phyloP scores from a whole-genome alignment of 2,797 vertebrate genomes.

The Tympanoctomys barrerae region DNA sequence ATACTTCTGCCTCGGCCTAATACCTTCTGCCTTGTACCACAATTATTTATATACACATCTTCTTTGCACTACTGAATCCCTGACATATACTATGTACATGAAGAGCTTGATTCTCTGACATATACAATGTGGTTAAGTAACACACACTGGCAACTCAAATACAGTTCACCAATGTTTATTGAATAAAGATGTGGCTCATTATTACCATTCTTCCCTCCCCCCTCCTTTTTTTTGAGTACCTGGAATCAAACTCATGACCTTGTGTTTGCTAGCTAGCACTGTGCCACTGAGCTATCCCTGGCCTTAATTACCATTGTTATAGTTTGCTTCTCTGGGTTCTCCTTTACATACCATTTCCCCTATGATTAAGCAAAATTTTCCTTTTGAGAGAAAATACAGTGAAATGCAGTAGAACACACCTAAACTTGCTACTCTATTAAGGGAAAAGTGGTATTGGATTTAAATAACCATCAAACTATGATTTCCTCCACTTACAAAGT shows the following conservation, averaged over 20 bases:
- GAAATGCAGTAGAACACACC: neutral
- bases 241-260: too few species aligned
- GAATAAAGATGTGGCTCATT: constrained; percentile 19
- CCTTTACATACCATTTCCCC: neutral
- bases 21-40: neutral
- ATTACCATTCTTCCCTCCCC: neutral
- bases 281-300: too few species aligned
- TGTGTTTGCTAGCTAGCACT: too few species aligned
- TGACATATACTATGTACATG: neutral
- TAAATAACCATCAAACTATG: neutral
- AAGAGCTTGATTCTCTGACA: constrained; percentile 30
- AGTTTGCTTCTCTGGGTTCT: neutral
- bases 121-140: constrained; percentile 29
- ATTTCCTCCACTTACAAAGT: constrained; percentile 43
- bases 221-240: too few species aligned
- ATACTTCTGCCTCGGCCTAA: constrained; percentile 25
- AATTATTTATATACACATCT: constrained; percentile 20
- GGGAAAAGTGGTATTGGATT: neutral
- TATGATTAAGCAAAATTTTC: constrained; percentile 27
- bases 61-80: neutral
- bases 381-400: neutral
- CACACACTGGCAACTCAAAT: neutral
- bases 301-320: neutral
- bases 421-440: neutral
- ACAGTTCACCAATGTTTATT: constrained; percentile 9